Conservation (phyloP, 2,797 vertebrate genomes). For the Heterohyrax brucei region DNA sequence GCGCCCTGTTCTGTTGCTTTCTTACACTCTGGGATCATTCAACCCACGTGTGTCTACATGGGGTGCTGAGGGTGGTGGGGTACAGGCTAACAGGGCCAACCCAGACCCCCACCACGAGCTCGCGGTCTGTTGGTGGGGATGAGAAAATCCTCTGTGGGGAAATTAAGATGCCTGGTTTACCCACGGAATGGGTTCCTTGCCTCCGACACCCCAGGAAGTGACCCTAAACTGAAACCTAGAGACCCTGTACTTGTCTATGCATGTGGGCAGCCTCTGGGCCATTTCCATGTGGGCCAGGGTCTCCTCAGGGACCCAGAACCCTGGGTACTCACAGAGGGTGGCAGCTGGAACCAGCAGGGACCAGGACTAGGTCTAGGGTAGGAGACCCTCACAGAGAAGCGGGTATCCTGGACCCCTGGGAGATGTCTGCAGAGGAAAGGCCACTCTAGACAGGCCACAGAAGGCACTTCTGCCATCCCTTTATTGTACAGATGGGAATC, state of each 20-base stretch:
- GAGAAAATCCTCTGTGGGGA: not conserved
- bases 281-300: not conserved
- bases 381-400: not conserved
- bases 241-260: not conserved
- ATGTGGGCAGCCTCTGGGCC: not conserved
- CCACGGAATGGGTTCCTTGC: rapidly evolving
- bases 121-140: not conserved
- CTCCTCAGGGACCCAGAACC: not conserved
- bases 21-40: not conserved
- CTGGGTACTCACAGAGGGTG: not conserved
- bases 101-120: not conserved
- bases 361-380: not conserved
- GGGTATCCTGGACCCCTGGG: too few species aligned
- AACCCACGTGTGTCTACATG: not conserved
- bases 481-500: not conserved
- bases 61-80: not conserved
- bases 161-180: not conserved
- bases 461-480: not conserved
- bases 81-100: not conserved
- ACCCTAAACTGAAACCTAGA: not conserved
- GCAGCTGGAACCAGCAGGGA: not conserved
- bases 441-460: not conserved
- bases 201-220: not conserved
- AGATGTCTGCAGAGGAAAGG: not conserved
- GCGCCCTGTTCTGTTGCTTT: not conserved